Conservation (phyloP, 2,797 vertebrate species). For the Squalus acanthias region DNA sequence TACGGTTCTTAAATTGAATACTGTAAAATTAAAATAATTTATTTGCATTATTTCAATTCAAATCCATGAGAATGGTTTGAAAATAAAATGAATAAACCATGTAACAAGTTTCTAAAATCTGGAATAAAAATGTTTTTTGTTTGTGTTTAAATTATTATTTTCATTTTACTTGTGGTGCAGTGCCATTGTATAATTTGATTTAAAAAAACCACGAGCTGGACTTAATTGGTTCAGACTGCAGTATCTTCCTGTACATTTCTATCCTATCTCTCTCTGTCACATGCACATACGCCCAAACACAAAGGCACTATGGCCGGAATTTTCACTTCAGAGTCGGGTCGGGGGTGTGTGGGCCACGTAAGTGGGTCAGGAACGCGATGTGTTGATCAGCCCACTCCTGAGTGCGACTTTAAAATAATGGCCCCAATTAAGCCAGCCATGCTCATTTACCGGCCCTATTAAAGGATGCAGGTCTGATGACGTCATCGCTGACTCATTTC, state of each 20-base stretch:
- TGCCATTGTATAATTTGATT: background rate
- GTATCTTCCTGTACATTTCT: background rate
- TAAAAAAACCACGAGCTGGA: background rate
- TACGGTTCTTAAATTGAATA: background rate
- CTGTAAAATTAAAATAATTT: background rate
- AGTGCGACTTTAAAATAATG: no score
- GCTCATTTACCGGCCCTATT: no score
- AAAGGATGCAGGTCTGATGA: no score
- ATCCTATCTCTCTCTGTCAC: background rate
- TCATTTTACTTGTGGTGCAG: background rate
- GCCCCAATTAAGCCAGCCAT: no score
- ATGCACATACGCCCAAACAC: background rate
- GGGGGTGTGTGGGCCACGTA: no score
- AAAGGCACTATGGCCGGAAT: background rate
- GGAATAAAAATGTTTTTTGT: background rate
- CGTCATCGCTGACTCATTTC: no score
- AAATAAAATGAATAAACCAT: background rate
- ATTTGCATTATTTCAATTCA: background rate
- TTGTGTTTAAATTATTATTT: background rate
- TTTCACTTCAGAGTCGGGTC: no score
- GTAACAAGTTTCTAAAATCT: background rate
- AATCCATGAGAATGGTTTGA: background rate
- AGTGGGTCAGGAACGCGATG: no score
- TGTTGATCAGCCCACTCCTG: no score
- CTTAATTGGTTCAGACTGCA: background rate